Conservation (phyloP, 2,888 invertebrate species). For the Oscheius onirici region DNA sequence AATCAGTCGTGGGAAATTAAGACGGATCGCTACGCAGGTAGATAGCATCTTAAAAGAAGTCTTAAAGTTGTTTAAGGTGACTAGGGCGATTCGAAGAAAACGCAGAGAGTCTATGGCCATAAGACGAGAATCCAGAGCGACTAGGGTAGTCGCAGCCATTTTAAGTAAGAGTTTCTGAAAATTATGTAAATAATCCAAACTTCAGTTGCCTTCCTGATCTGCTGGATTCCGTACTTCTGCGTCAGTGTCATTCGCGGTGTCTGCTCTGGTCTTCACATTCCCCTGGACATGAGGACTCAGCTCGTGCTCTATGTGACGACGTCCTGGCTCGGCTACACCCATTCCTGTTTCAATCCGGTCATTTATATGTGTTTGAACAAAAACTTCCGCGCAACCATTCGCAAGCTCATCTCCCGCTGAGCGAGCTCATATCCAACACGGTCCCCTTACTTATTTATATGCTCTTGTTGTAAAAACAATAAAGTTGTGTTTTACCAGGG, state of each 20-base stretch:
- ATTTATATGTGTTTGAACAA: slow-evolving; percentile 65
- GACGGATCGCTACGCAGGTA: slow-evolving; percentile 58
- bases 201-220: slow-evolving; percentile 62
- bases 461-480: neutral
- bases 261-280: slow-evolving; percentile 40
- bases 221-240: slow-evolving; percentile 65
- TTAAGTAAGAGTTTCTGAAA: slow-evolving; percentile 40
- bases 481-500: slow-evolving; percentile 18
- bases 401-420: slow-evolving; percentile 36
- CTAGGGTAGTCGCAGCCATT: slow-evolving; percentile 63
- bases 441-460: neutral
- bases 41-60: neutral
- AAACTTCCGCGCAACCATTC: slow-evolving; percentile 59
- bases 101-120: slow-evolving; percentile 61
- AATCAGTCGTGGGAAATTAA: slow-evolving; percentile 56
- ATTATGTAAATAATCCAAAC: neutral
- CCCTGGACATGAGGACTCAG: slow-evolving; percentile 34
- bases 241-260: slow-evolving; percentile 56
- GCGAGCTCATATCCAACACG: slow-evolving; percentile 27
- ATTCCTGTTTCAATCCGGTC: slow-evolving; percentile 63
- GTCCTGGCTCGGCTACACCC: slow-evolving; percentile 59
- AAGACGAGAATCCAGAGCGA: slow-evolving; percentile 58
- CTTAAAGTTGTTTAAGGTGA: slow-evolving; percentile 39
- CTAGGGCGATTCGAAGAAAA: slow-evolving; percentile 60
- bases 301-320: slow-evolving; percentile 46